Evolutionary conservation across 2,797 vertebrate genomes (phyloP).

Genomic region (Remorina albescens): DNA sequence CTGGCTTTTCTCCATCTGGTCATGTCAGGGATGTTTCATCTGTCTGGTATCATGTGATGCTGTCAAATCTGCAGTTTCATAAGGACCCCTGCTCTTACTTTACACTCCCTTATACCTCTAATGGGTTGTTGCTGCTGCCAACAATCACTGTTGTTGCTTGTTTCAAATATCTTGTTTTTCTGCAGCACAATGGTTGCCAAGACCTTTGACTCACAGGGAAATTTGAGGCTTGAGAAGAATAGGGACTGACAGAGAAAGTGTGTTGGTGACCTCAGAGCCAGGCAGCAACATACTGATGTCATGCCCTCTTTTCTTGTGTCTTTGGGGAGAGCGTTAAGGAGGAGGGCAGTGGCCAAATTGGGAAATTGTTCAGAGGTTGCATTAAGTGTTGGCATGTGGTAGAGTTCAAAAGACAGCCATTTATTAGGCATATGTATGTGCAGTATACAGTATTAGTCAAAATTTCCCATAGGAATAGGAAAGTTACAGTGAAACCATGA

Average conservation of each 20-base stretch:
- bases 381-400: conserved; percentile 15
- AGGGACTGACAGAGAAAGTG: conserved; percentile 57
- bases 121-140: conserved; percentile 60
- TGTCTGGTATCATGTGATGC: conserved; percentile 50
- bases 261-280: conserved; percentile 68
- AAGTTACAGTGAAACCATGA: too few relatives aligned
- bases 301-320: conserved; percentile 36
- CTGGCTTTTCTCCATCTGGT: conserved; percentile 41
- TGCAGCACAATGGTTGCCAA: conserved; percentile 55
- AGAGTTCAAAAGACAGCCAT: not conserved
- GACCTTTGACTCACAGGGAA: conserved; percentile 58
- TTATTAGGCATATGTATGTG: not conserved
- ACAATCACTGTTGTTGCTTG: conserved; percentile 63
- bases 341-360: conserved; percentile 29
- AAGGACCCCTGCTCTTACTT: conserved; percentile 48
- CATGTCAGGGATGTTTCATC: conserved; percentile 48
- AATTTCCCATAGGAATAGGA: too few relatives aligned
- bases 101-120: conserved; percentile 56
- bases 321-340: conserved; percentile 14
- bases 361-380: conserved; percentile 27
- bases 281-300: conserved; percentile 59
- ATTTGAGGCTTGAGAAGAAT: conserved; percentile 54
- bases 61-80: conserved; percentile 51
- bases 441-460: too few relatives aligned
- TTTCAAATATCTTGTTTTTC: conserved; percentile 67